Evolutionary conservation across 2,113 vertebrate genomes (phyloP).

Genomic region (Pelmatolapia mariae): DNA sequence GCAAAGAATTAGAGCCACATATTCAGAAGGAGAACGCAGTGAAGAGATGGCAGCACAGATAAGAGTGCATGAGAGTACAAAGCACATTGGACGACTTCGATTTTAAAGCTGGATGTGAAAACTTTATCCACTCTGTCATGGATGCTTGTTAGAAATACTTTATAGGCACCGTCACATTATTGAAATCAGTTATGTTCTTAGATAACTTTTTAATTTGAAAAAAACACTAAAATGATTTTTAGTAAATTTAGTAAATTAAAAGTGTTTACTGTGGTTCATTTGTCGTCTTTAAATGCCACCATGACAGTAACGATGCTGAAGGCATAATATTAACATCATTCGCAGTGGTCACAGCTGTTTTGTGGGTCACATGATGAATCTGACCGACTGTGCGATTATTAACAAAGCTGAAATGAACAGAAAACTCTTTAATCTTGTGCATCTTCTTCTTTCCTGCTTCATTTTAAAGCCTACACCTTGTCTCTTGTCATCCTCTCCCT

Average conservation of each 20-base stretch:
- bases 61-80: neutral
- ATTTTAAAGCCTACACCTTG: neutral
- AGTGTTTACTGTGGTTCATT: neutral
- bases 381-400: fast-evolving
- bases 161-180: neutral
- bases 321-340: neutral
- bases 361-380: neutral
- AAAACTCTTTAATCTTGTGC: neutral
- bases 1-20: neutral
- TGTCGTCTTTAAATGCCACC: neutral
- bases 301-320: neutral
- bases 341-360: neutral
- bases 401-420: neutral
- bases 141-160: neutral
- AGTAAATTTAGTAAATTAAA: neutral
- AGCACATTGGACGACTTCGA: neutral
- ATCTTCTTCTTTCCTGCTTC: neutral
- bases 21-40: neutral
- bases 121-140: neutral
- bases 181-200: neutral
- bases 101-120: neutral
- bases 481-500: neutral
- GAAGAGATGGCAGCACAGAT: neutral
- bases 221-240: neutral
- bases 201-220: neutral